Percentiles rank a stretch among this genome's conserved stretches.
phyloP scores from a whole-genome alignment of 2,113 vertebrate species.

The Accipiter cooperii region DNA sequence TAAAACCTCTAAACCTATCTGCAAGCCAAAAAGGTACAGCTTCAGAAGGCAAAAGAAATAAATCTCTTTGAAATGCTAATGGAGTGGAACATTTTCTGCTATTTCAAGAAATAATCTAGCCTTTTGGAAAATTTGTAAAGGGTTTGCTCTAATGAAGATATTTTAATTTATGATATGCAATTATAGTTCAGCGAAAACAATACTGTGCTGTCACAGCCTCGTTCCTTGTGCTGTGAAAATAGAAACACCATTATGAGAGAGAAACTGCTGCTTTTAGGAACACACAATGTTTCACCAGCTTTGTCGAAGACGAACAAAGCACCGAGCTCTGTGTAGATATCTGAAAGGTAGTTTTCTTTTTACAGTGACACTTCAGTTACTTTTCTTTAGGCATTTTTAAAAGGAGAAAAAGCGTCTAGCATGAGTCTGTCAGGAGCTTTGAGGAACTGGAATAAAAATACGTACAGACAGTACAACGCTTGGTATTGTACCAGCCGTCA shows the following conservation, averaged over 20 bases:
- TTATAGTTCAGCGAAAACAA: conserved; percentile 51
- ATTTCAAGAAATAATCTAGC: conserved; percentile 56
- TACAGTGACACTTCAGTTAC: conserved; percentile 54
- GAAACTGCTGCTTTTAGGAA: conserved; percentile 20
- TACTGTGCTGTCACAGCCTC: conserved; percentile 22
- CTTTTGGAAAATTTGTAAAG: conserved; percentile 46
- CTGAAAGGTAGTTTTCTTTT: conserved; percentile 57
- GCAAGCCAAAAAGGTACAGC: conserved; percentile 54
- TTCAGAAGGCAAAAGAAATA: conserved; percentile 56
- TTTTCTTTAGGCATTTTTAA: conserved; percentile 24
- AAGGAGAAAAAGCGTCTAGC: neutral
- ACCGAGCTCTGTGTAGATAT: conserved; percentile 23
- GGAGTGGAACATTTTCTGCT: conserved; percentile 34
- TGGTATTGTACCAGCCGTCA: neutral
- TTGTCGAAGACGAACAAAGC: conserved; percentile 39
- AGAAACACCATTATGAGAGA: conserved; percentile 2
- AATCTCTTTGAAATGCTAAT: conserved; percentile 69
- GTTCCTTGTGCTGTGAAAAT: conserved; percentile 22
- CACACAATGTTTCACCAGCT: conserved; percentile 37
- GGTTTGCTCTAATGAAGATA: conserved; percentile 43
- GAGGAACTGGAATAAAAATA: conserved; percentile 14
- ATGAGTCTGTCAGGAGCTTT: conserved; percentile 13
- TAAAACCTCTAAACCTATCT: conserved; percentile 58
- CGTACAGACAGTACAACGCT: neutral
- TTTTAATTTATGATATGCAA: conserved; percentile 52